A percentile compares a stretch with the other conserved stretches of the same genome.
phyloP scores from a whole-genome alignment of 2,113 vertebrate genomes.

The Osmerus eperlanus region DNA sequence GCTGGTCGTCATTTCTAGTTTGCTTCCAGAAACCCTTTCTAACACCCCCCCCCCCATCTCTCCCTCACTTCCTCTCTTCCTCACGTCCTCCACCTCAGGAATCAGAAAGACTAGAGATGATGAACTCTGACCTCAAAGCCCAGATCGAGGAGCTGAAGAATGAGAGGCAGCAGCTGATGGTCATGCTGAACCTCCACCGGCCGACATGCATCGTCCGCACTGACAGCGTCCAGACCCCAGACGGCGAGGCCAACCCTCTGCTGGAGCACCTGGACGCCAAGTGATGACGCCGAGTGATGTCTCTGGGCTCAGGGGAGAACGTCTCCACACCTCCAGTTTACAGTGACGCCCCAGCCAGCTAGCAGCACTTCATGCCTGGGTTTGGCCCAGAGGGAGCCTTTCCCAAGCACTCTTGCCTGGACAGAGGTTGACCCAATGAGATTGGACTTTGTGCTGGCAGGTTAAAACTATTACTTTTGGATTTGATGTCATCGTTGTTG shows the following conservation, averaged over 20 bases:
- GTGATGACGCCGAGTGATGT: conserved; percentile 60
- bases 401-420: conserved; percentile 40
- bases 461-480: conserved; percentile 45
- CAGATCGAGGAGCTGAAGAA: conserved; percentile 96
- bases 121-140: conserved; percentile 92
- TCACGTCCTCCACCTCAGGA: conserved; percentile 70
- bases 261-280: conserved; percentile 86
- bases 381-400: conserved; percentile 47
- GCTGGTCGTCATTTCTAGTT: not conserved
- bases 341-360: conserved; percentile 44
- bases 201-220: conserved; percentile 94
- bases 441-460: conserved; percentile 56
- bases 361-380: conserved; percentile 66
- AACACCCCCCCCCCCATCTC: not conserved
- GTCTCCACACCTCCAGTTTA: conserved; percentile 44
- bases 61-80: not conserved
- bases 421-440: conserved; percentile 43
- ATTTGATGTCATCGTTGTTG: conserved; percentile 13
- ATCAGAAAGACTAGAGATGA: conserved; percentile 90
- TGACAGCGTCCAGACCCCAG: conserved; percentile 87
- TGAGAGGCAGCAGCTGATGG: conserved; percentile 92
- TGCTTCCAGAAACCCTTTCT: not conserved
- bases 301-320: not conserved
- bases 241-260: conserved; percentile 83
- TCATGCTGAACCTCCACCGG: conserved; percentile 92